Percentiles rank a stretch among this genome's conserved stretches.
Conservation (phyloP, 2,888 invertebrate genomes). For the Leptopilina myrica region DNA sequence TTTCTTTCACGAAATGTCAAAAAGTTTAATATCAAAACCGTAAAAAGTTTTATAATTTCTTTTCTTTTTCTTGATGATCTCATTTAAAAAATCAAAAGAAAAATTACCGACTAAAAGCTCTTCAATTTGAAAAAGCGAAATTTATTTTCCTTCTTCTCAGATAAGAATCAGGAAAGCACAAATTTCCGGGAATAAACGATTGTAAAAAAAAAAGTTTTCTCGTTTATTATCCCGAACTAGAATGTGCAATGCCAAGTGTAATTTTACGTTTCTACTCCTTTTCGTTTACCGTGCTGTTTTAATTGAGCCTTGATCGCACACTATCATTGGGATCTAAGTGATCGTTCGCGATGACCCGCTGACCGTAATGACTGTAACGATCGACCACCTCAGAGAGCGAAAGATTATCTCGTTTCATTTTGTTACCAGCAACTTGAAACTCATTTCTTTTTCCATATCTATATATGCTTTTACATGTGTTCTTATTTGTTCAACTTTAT, state of each 20-base stretch:
- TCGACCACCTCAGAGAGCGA: conserved; percentile 66
- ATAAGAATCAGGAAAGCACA: background rate
- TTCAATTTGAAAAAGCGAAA: background rate
- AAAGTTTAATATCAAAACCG: too few species aligned
- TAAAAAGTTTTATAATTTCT: too few species aligned
- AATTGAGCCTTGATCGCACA: conserved; percentile 65
- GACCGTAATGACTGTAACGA: conserved; percentile 69
- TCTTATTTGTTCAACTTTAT: too few species aligned
- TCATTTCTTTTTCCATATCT: background rate
- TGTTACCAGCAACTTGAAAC: background rate
- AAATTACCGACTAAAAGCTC: background rate
- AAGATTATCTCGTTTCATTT: conserved; percentile 48
- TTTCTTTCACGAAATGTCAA: too few species aligned
- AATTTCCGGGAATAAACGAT: background rate
- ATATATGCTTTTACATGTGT: background rate
- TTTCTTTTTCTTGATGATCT: too few species aligned
- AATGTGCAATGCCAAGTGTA: conserved; percentile 55
- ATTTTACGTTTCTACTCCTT: conserved; percentile 58
- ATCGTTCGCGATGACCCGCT: conserved; percentile 72
- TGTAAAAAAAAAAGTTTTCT: background rate
- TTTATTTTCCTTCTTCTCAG: background rate
- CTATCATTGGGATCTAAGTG: conserved; percentile 69
- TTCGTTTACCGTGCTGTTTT: conserved; percentile 59
- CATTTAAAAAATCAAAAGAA: background rate
- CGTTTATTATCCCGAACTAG: conserved; percentile 57